Evolutionary conservation across 92 coral and sea anemone species (phyloP), one percentile per base, ranked within the genome.

Genomic region (Palythoa heliodiscus): DNA sequence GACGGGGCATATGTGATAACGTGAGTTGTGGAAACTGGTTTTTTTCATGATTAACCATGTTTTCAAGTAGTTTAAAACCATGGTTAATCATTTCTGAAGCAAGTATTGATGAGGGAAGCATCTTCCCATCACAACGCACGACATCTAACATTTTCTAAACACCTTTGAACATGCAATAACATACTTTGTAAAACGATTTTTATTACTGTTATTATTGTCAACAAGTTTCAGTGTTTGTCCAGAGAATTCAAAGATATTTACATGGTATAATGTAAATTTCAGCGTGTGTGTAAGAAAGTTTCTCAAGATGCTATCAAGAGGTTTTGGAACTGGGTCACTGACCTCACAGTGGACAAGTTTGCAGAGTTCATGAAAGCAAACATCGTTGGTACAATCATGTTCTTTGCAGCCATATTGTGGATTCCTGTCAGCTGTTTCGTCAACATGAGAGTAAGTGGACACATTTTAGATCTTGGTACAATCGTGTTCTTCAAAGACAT

Each of bases 361-460:
- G 98, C 92, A 39, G 91, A 91, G 90, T 96, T 96, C 83, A 91
- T 96, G 97, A 94, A 94, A 58, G 99, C 94, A 64, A 96, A 96
- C 84, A 93, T 96, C 66, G 99, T 95, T 24, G 99, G 99, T 4
- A 91, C 99, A 13, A 93, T 96, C 60, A 83, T 95, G 88, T 90
- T 96, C 74, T 96, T 96, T 73, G 90, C 98, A 0, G 83, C 93
- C 35, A 69, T 94, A 2, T 89, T 93, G 7, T 96, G 99, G 99
- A 93, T 96, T 23, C 99, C 99, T 13, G 93, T 83, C 38, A 87
- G 98, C 64, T 94, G 95, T 86, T 85, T 88, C 12, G 92, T 96
- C 5, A 83, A 94, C 82, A 92, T 91, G 11, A 89, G 90, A 23
- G 99, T 96, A 91, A 82, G 94, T 92, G 53, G 22, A 48, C 52